Conservation (phyloP, 1,140 invertebrate genomes). For the Heliconius eleuchia region DNA sequence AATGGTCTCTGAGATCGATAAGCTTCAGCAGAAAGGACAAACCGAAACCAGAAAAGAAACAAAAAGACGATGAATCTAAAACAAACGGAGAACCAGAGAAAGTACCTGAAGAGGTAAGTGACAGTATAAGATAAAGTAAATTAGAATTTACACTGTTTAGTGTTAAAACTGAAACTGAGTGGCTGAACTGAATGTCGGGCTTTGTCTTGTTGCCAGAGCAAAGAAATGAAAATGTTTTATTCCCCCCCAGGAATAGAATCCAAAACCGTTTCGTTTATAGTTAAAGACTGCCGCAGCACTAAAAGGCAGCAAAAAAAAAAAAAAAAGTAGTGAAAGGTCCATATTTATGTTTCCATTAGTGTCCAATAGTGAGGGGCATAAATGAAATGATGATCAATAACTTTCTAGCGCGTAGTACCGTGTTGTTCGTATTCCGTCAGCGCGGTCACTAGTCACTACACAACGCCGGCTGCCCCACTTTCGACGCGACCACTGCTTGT, state of each 20-base stretch:
- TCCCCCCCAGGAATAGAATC: too few relatives aligned
- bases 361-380: constrained; percentile 35
- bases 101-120: constrained; percentile 80
- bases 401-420: constrained; percentile 55
- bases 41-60: constrained; percentile 87
- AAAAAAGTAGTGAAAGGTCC: constrained; percentile 23
- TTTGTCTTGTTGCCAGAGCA: too few relatives aligned
- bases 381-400: constrained; percentile 44
- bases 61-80: constrained; percentile 79
- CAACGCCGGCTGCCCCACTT: constrained; percentile 49
- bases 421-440: constrained; percentile 55
- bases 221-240: too few relatives aligned
- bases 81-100: constrained; percentile 80
- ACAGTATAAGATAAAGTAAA: background rate
- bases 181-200: too few relatives aligned
- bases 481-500: constrained; percentile 44
- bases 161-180: background rate
- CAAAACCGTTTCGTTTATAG: too few relatives aligned
- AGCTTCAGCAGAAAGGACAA: constrained; percentile 93
- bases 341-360: constrained; percentile 15
- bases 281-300: too few relatives aligned
- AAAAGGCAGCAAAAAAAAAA: background rate
- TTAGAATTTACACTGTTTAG: background rate
- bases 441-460: constrained; percentile 42
- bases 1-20: constrained; percentile 92